Evolutionary conservation across 1,140 invertebrate species (phyloP).

Genomic region (Drosophila chauvacae): DNA sequence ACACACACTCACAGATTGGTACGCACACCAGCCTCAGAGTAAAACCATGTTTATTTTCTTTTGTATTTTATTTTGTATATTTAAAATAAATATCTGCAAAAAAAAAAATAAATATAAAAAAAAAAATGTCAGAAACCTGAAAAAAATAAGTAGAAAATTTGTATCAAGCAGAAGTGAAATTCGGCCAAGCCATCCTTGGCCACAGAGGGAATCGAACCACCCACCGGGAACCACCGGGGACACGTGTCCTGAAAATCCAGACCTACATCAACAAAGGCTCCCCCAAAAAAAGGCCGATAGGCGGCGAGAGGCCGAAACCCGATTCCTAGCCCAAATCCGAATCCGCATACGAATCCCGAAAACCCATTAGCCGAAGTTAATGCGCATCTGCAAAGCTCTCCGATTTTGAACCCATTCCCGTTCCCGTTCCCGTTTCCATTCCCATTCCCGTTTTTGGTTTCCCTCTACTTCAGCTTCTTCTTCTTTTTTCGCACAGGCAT

Average conservation of each 20-base stretch:
- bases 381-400: slow-evolving; percentile 70
- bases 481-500: slow-evolving; percentile 35
- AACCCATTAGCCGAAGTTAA: slow-evolving; percentile 21
- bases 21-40: neutral
- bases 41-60: neutral
- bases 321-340: slow-evolving; percentile 28
- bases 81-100: neutral
- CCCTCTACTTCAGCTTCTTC: slow-evolving; percentile 13
- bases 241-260: slow-evolving; percentile 83
- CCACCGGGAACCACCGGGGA: slow-evolving; percentile 31
- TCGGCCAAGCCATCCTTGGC: slow-evolving; percentile 2
- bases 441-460: slow-evolving; percentile 1
- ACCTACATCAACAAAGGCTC: slow-evolving; percentile 81
- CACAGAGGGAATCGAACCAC: slow-evolving; percentile 1
- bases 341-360: slow-evolving; percentile 23
- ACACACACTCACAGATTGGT: neutral
- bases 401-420: slow-evolving; percentile 12
- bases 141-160: neutral
- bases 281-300: slow-evolving; percentile 40
- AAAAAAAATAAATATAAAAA: neutral
- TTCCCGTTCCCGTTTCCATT: slow-evolving; percentile 37
- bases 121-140: neutral
- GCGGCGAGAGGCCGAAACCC: neutral
- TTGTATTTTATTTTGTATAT: neutral
- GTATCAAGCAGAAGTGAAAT: neutral